Percentiles rank a stretch among this genome's conserved stretches.
Evolutionary conservation across 2,113 vertebrate genomes (phyloP).

Genomic region (Podarcis raffonei): DNA sequence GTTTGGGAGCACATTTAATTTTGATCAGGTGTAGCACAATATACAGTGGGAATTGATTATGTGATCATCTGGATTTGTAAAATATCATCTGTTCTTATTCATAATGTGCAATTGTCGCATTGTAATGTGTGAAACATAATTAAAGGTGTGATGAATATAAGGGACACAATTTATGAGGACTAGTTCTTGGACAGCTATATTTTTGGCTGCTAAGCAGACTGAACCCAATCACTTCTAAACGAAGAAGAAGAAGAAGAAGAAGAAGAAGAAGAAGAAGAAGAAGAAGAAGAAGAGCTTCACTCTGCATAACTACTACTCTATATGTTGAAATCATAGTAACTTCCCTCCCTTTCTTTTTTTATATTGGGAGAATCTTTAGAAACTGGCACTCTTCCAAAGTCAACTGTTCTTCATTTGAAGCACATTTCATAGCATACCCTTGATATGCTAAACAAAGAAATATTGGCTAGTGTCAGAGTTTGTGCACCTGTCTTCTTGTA

Average conservation of each 20-base stretch:
- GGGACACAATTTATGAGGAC: too few relatives aligned
- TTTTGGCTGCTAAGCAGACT: not conserved
- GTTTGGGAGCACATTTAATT: not conserved
- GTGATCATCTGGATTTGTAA: not conserved
- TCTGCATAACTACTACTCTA: not conserved
- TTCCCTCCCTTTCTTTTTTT: not conserved
- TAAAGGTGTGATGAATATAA: not conserved
- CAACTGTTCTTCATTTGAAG: not conserved
- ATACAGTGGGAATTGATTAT: not conserved
- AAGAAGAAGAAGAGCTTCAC: not conserved
- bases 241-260: not conserved
- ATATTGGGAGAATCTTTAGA: not conserved
- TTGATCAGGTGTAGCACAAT: not conserved
- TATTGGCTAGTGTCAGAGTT: not conserved
- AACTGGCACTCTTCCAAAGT: not conserved
- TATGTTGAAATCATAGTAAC: not conserved
- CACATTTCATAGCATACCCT: not conserved
- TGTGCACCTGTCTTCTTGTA: slow-evolving; percentile 9
- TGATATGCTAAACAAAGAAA: not conserved
- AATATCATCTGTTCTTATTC: not conserved
- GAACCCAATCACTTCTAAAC: not conserved
- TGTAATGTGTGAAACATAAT: not conserved
- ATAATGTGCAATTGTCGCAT: not conserved
- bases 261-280: not conserved
- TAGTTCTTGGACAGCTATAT: not conserved